phyloP scores from a whole-genome alignment of 2,797 vertebrate species.

The Pseudocheirus occidentalis region DNA sequence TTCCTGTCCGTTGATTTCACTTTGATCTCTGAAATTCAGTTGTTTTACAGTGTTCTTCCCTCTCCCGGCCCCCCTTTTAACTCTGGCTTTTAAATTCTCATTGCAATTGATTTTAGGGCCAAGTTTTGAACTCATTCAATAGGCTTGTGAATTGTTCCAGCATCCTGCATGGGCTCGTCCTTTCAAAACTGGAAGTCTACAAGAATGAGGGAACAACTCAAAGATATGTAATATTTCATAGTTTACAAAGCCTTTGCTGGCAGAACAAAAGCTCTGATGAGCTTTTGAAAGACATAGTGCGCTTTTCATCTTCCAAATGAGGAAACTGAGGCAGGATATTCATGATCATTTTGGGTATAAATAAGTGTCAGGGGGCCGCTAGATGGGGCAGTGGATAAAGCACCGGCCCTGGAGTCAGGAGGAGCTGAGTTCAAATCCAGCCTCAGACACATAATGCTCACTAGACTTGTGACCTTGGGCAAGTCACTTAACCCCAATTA shows the following conservation, averaged over 20 bases:
- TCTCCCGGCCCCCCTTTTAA: background rate
- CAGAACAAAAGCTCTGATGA: background rate
- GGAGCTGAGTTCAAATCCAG: too few species aligned
- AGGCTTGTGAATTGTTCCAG: slow-evolving; percentile 9
- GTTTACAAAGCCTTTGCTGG: background rate
- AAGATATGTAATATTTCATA: background rate
- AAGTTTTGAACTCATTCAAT: slow-evolving; percentile 39
- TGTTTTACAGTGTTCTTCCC: background rate
- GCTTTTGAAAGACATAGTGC: background rate
- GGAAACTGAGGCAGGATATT: background rate
- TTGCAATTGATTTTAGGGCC: background rate
- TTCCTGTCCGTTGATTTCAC: background rate
- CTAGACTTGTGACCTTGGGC: too few species aligned
- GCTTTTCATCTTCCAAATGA: background rate
- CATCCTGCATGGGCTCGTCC: background rate
- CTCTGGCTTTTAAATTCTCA: slow-evolving; percentile 41
- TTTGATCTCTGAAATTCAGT: background rate
- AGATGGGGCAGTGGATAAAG: too few species aligned
- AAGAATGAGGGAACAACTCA: background rate
- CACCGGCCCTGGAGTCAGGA: too few species aligned
- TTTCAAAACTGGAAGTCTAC: background rate
- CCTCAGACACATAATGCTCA: too few species aligned
- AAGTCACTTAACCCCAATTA: too few species aligned
- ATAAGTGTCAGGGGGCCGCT: too few species aligned
- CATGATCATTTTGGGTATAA: background rate